Evolutionary conservation across 2,888 invertebrate species (phyloP), one percentile per base, ranked within the genome.

Genomic region (Carabus problematicus): DNA sequence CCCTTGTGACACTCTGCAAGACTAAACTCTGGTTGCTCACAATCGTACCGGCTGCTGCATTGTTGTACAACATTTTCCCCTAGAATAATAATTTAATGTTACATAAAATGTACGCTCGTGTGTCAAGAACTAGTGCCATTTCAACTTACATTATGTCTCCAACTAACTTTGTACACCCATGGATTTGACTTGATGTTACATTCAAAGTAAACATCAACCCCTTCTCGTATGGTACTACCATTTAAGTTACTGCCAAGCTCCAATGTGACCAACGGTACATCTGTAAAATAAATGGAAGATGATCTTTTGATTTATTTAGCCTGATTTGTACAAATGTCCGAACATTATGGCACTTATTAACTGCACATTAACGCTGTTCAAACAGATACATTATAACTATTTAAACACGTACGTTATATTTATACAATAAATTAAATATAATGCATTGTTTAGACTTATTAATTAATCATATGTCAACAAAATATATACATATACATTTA

Each of bases 171-270:
- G 79, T 89, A 89, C 64, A 91, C 88, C 88, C 90, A 92, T 0
- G 95, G 95, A 83, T 95, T 94, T 18, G 95, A 92, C 79, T 91
- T 91, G 76, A 95, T 93, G 80, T 90, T 92, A 84, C 95, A 95
- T 80, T 95, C 94, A 79, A 95, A 94, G 84, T 94, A 94, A 9
- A 95, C 94, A 79, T 95, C 95, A 71, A 92, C 92, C 7, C 93
- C 94, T 81, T 95, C 95, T 75, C 91, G 91, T 76, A 95, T 92
- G 74, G 89, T 89, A 71, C 86, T 88, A 1, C 92, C 89, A 78
- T 93, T 90, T 55, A 93, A 84, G 75, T 89, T 94, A 74, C 93
- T 92, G 3, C 94, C 94, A 74, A 95, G 86, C 77, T 93, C 92
- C 74, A 95, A 81, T 8, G 89, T 89, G 68, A 94, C 92, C 75